Base-by-base conservation (phyloP, 1,140 invertebrate species). In the Leptopilina boulardi region DNA sequence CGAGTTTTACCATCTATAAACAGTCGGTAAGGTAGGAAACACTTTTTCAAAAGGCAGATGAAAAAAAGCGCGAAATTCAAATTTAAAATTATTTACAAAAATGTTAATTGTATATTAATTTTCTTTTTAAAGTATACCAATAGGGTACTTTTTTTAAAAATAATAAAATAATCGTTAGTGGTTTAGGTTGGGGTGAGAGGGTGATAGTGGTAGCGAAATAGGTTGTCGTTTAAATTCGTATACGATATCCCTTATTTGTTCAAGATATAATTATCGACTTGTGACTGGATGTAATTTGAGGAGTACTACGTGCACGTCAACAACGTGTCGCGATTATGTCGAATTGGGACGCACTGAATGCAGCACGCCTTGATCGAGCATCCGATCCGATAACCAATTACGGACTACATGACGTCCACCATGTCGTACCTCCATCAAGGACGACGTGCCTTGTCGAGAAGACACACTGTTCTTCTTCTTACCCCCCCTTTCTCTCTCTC, bases 341-440 rank as follows among this genome's bases (percentile, higher is more conserved):
- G 56, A 66, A 66, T 66, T 66, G 56, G 56, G 56, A 66, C 23
- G 23, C 26, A 66, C 56, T 66, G 56, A 66, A 66, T 66, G 56
- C 56, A 66, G 26, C 56, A 66, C 21, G 56, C 56, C 56, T 66
- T 74, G 83, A 85, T 78, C 77, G 77, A 73, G 66, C 80, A 74
- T 83, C 74, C 71, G 83, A 85, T 85, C 83, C 83, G 80, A 84
- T 85, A 85, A 74, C 81, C 83, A 85, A 85, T 85, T 85, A 85
- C 83, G 76, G 82, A 83, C 79, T 79, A 85, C 83, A 85, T 84
- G 83, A 70, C 77, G 80, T 84, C 76, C 74, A 83, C 75, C 81
- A 83, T 83, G 82, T 83, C 79, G 19, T 78, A 75, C 71, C 76
- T 78, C 18, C 26, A 74, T 34, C 72, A 38, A 74, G 70, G 70